Evolutionary conservation across 2,888 invertebrate genomes (phyloP), one percentile per base, ranked within the genome.

Genomic region (Himalopsyche tibetana): DNA sequence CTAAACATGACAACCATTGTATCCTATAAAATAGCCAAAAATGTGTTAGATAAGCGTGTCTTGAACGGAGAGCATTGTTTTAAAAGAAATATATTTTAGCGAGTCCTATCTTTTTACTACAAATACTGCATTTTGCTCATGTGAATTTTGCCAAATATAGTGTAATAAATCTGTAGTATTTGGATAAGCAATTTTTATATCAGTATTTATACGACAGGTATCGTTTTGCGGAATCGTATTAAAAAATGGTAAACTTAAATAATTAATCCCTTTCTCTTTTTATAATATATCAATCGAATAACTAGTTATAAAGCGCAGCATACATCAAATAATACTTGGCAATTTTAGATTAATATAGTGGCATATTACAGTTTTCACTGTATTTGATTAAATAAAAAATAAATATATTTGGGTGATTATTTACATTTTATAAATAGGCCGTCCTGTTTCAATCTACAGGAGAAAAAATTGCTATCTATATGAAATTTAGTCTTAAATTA

Each of bases 71-170:
- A 36, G 4, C 12, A 74, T 74, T 74, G 15, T 74, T 74, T 38
- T 74, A 74, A 69, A 74, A 74, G 38, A 74, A 74, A 74, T 74
- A 74, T 74, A 74, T 74, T 74, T 74, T 74, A 74, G 9, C 38
- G 74, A 74, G 74, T 74, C 74, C 38, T 74, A 74, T 74, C 74
- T 38, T 74, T 74, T 28, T 74, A 74, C 74, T 74, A 74, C 19
- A 74, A 74, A 74, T 74, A 74, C 74, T 36, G 74, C 74, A 74
- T 74, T 74, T 74, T 74, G 74, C 74, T 74, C 74, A 74, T 74
- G 74, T 74, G 74, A 74, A 74, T 74, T 74, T 74, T 74, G 74
- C 74, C 74, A 74, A 74, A 74, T 74, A 74, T 74, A 74, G 36
- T 74, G 38, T 74, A 36, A 74, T 74, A 12, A 36, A 74, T 74